These are phyloP conservation scores for Mastacembelus armatus DNA, from an alignment of 2,797 vertebrate species.

Conservation along the genomic window DNA sequence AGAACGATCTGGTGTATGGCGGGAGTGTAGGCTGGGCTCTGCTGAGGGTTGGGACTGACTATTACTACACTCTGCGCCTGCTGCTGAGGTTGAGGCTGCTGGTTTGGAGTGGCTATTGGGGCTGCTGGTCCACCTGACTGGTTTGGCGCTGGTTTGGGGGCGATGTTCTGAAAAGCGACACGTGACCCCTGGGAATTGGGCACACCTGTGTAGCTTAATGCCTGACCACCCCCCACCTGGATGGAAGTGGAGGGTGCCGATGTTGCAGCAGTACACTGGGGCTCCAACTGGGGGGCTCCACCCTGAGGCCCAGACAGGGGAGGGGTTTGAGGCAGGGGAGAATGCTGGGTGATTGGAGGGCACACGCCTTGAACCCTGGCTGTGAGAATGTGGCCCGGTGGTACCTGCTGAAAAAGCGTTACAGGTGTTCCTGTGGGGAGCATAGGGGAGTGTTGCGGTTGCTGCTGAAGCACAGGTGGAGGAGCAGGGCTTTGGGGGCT, in stretches of 20 bases:
- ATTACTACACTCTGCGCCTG: slow-evolving; percentile 94
- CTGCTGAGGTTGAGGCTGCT: slow-evolving; percentile 72
- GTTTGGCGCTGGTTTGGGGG: slow-evolving; percentile 93
- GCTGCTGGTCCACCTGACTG: slow-evolving; percentile 83
- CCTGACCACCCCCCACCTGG: slow-evolving; percentile 89
- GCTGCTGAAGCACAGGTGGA: slow-evolving; percentile 56
- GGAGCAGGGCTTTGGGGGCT: slow-evolving; percentile 77
- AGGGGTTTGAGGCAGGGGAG: slow-evolving; percentile 81
- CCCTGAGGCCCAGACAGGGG: slow-evolving; percentile 83
- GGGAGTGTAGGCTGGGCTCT: slow-evolving; percentile 91
- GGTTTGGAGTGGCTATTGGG: slow-evolving; percentile 76
- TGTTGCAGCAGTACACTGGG: slow-evolving; percentile 82
- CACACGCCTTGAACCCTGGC: slow-evolving; percentile 93
- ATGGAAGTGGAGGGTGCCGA: slow-evolving; percentile 86
- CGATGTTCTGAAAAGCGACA: slow-evolving; percentile 96
- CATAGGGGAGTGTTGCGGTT: slow-evolving; percentile 89
- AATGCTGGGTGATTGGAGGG: slow-evolving; percentile 84
- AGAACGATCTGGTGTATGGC: slow-evolving; percentile 99
- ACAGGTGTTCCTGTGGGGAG: slow-evolving; percentile 90
- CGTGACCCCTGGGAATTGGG: slow-evolving; percentile 89
- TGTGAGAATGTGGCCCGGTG: slow-evolving; percentile 93
- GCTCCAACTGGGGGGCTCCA: slow-evolving; percentile 82
- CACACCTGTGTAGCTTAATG: slow-evolving; percentile 88
- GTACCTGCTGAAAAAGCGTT: slow-evolving; percentile 94
- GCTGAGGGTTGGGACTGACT: slow-evolving; percentile 91